Percentiles rank a stretch among this genome's conserved stretches.
phyloP scores from a whole-genome alignment of 2,113 vertebrate species.

The Cyphomyrus plagiostoma region DNA sequence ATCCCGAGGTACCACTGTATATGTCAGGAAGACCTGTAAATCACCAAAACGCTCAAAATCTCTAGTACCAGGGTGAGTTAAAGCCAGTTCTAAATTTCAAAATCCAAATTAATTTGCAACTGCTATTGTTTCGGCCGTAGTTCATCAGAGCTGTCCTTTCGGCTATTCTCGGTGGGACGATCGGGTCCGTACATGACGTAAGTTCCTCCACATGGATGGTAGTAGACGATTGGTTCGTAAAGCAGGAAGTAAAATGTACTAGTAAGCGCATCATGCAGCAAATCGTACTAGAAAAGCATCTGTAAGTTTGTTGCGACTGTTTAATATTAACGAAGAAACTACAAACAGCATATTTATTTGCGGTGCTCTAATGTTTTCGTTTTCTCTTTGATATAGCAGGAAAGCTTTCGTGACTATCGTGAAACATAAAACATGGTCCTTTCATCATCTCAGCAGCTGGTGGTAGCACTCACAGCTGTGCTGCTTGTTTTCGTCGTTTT shows the following conservation, averaged over 20 bases:
- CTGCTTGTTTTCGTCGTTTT: conserved; percentile 60
- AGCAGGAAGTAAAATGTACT: conserved; percentile 11
- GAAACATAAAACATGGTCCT: conserved; percentile 44
- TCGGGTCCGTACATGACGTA: not conserved
- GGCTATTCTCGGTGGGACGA: not conserved
- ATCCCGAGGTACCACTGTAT: too few relatives aligned
- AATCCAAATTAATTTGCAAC: not conserved
- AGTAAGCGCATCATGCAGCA: not conserved
- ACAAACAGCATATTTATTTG: not conserved
- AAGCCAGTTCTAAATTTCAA: not conserved
- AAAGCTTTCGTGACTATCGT: not conserved
- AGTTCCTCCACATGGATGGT: not conserved
- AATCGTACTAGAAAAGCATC: not conserved
- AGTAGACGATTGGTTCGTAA: not conserved
- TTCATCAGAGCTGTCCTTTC: not conserved
- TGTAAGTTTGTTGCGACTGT: not conserved
- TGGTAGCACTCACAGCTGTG: conserved; percentile 56
- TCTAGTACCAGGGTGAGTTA: not conserved
- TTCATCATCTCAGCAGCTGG: conserved; percentile 57
- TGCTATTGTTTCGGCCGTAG: not conserved
- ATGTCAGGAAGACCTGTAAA: not conserved
- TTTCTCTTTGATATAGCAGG: not conserved
- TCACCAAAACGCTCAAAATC: not conserved
- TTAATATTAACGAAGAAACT: not conserved
- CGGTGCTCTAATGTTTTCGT: not conserved